phyloP scores from a whole-genome alignment of 1,140 invertebrate genomes.

The Rhopalosiphum maidis region DNA sequence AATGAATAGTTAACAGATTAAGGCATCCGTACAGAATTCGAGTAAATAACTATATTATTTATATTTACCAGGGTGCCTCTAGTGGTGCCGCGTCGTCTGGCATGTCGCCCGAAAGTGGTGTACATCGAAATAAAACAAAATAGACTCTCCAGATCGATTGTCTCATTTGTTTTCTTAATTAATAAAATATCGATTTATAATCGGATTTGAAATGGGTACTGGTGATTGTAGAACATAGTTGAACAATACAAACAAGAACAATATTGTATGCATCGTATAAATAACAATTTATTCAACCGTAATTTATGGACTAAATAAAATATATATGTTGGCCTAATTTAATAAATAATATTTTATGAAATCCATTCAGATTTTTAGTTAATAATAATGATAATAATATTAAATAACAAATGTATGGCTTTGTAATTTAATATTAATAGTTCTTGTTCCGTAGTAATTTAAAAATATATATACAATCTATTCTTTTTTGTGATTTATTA shows the following conservation, averaged over 20 bases:
- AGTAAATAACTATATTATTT: background rate
- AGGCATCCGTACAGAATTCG: background rate
- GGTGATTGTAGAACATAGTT: background rate
- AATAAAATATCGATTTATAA: conserved; percentile 29
- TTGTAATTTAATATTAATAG: background rate
- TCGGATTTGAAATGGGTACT: background rate
- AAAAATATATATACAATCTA: background rate
- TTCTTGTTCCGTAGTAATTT: background rate
- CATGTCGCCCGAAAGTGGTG: background rate
- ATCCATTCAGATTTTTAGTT: background rate
- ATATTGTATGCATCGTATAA: background rate
- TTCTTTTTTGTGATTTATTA: background rate
- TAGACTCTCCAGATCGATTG: background rate
- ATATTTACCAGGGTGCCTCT: background rate
- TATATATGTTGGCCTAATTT: background rate
- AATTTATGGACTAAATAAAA: background rate
- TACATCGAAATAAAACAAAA: background rate
- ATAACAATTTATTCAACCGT: background rate
- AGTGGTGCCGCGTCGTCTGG: conserved; percentile 15
- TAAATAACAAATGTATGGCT: background rate
- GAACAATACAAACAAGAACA: background rate
- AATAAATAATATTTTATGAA: background rate
- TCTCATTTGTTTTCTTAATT: conserved; percentile 12
- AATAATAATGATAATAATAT: too few species aligned
- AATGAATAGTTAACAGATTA: background rate